phyloP scores from a whole-genome alignment of 2,113 vertebrate species.

The Dicrurus megarhynchus region DNA sequence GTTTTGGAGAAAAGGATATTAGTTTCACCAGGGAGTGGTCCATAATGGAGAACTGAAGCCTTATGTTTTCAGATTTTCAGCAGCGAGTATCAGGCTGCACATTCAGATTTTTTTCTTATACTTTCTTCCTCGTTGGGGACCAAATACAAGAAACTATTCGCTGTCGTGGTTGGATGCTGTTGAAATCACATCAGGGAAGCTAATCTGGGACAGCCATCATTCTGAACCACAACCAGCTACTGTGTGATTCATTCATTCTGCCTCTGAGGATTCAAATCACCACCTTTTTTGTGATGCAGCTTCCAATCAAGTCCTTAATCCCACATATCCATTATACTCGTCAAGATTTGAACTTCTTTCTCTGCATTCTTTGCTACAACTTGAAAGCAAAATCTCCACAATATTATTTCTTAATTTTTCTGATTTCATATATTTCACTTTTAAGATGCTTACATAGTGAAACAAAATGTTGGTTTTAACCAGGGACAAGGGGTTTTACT shows the following conservation, averaged over 20 bases:
- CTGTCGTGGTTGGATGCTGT: not conserved
- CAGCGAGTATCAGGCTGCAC: not conserved
- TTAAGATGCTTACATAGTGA: not conserved
- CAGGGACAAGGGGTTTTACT: not conserved
- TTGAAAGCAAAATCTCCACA: not conserved
- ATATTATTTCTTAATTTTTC: not conserved
- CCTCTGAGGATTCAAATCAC: not conserved
- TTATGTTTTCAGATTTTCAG: not conserved
- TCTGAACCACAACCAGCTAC: not conserved
- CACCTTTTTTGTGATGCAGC: not conserved
- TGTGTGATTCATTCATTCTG: not conserved
- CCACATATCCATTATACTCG: not conserved
- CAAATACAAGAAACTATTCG: not conserved
- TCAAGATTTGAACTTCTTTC: not conserved
- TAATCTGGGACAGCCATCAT: not conserved
- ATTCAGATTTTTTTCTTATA: not conserved
- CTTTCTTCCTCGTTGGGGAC: not conserved
- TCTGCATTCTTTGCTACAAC: not conserved
- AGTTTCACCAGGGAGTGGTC: conserved; percentile 1
- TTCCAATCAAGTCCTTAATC: not conserved
- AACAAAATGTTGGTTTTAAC: not conserved
- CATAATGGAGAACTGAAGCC: not conserved
- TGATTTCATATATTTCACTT: not conserved
- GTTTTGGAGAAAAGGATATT: not conserved
- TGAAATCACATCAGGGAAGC: not conserved